A percentile compares a stretch with the other conserved stretches of the same genome.
Conservation (phyloP, 2,888 invertebrate genomes). For the Tipula helvola region DNA sequence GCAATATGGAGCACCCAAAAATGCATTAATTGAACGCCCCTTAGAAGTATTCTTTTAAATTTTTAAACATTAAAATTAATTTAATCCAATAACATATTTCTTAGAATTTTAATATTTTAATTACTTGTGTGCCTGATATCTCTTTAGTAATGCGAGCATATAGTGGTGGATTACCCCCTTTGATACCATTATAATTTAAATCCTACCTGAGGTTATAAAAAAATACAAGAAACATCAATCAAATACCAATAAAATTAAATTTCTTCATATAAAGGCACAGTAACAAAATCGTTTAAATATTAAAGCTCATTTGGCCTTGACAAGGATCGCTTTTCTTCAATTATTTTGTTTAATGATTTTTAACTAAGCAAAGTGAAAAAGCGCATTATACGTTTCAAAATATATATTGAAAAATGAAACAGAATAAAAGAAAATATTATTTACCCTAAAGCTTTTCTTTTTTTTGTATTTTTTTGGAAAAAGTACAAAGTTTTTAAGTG, state of each 20-base stretch:
- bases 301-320: neutral
- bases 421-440: neutral
- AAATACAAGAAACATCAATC: neutral
- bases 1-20: too few species aligned
- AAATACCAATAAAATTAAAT: neutral
- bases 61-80: too few species aligned
- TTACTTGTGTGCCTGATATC: too few species aligned
- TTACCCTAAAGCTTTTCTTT: neutral
- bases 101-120: too few species aligned
- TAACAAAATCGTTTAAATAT: neutral
- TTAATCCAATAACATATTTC: too few species aligned
- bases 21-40: too few species aligned
- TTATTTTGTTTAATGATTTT: neutral
- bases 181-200: too few species aligned
- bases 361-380: neutral
- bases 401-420: neutral
- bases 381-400: neutral
- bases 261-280: neutral
- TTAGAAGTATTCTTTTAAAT: too few species aligned
- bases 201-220: too few species aligned
- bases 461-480: neutral
- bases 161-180: too few species aligned
- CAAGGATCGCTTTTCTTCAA: neutral
- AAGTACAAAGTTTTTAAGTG: neutral
- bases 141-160: too few species aligned